A percentile compares a stretch with the other conserved stretches of the same genome.
Evolutionary conservation across 2,888 invertebrate species (phyloP).

Genomic region (Malthinus seriepunctatus): DNA sequence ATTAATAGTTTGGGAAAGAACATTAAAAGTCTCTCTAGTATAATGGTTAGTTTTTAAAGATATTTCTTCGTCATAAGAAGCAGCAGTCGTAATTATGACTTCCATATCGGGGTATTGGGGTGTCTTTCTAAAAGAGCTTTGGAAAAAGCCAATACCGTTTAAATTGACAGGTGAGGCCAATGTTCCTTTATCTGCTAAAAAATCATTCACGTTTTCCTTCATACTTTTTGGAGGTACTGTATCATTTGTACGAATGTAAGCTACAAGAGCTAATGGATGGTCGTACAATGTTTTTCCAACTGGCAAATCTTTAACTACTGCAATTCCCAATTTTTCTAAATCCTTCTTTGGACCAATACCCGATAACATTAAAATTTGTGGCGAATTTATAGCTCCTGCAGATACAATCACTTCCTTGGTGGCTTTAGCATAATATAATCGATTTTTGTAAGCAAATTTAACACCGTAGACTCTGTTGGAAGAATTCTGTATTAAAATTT

Average conservation of each 20-base stretch:
- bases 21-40: not conserved
- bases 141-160: not conserved
- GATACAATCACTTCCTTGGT: conserved; percentile 66
- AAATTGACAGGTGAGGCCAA: not conserved
- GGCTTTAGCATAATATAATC: conserved; percentile 55
- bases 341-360: conserved; percentile 67
- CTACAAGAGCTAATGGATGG: conserved; percentile 64
- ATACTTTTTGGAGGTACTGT: conserved; percentile 54
- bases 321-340: conserved; percentile 57
- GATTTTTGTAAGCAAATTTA: conserved; percentile 57
- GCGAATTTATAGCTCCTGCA: conserved; percentile 64
- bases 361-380: conserved; percentile 66
- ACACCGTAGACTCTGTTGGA: conserved; percentile 58
- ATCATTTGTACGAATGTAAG: conserved; percentile 61
- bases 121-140: not conserved
- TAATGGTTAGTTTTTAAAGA: not conserved
- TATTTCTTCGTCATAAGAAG: not conserved
- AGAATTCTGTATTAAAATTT: conserved; percentile 61
- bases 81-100: not conserved
- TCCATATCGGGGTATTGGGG: not conserved
- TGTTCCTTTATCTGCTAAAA: conserved; percentile 32
- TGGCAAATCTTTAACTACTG: conserved; percentile 64
- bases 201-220: conserved; percentile 54
- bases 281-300: conserved; percentile 78
- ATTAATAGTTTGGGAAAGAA: not conserved